Percentiles rank a stretch among this genome's conserved stretches.
phyloP scores from a whole-genome alignment of 2,888 invertebrate genomes.

The Lochmaea capreae region DNA sequence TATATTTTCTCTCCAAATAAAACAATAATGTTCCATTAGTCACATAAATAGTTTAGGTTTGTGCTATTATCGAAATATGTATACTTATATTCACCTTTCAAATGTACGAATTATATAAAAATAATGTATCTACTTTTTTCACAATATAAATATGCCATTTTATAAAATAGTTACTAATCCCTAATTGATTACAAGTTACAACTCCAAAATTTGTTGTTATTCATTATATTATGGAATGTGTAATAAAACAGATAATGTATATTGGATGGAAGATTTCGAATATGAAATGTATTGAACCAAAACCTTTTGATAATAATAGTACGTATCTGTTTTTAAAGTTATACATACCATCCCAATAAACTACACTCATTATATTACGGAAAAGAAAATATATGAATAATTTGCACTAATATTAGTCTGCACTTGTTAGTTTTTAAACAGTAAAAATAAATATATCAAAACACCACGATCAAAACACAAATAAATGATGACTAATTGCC shows the following conservation, averaged over 20 bases:
- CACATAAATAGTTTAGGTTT: no score
- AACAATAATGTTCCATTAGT: no score
- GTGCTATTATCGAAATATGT: no score
- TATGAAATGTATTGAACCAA: background rate
- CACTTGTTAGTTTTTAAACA: slow-evolving; percentile 20
- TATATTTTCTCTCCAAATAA: no score
- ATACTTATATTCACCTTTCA: no score
- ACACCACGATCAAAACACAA: slow-evolving; percentile 52
- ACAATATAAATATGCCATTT: background rate
- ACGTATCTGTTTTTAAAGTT: slow-evolving; percentile 15
- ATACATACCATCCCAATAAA: slow-evolving; percentile 47
- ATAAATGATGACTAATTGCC: slow-evolving; percentile 55
- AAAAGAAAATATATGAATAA: slow-evolving; percentile 25
- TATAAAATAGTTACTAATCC: background rate
- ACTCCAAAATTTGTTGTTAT: no score
- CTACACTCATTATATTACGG: slow-evolving; percentile 50
- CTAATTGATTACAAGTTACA: no score
- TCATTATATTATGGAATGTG: background rate
- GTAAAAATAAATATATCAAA: slow-evolving; percentile 34
- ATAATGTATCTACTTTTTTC: no score
- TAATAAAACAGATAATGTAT: background rate
- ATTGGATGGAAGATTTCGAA: background rate
- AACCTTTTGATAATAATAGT: background rate
- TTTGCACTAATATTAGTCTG: slow-evolving; percentile 16
- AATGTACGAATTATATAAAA: no score